Conservation (phyloP, 2,888 invertebrate species). For the Callyntrura sp. region DNA sequence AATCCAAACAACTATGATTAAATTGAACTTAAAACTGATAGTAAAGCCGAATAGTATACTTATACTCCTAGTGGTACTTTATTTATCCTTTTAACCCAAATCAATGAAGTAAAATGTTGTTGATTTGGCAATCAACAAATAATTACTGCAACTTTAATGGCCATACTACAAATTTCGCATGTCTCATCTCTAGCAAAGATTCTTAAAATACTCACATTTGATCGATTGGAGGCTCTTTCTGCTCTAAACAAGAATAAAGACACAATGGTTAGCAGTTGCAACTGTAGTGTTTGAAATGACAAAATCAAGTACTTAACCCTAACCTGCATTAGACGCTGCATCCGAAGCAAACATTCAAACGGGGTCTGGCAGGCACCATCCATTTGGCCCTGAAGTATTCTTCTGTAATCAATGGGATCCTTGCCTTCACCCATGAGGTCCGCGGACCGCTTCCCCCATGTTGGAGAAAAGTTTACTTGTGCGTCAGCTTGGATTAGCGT, state of each 20-base stretch:
- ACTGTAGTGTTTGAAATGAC: background rate
- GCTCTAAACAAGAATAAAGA: slow-evolving; percentile 42
- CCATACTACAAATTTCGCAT: background rate
- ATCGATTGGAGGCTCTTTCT: slow-evolving; percentile 65
- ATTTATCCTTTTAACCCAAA: too few relatives aligned
- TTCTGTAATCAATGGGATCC: slow-evolving; percentile 68
- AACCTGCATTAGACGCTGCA: slow-evolving; percentile 82
- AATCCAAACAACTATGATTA: too few relatives aligned
- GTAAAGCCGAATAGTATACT: too few relatives aligned
- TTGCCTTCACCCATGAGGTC: slow-evolving; percentile 52
- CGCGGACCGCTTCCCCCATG: slow-evolving; percentile 86
- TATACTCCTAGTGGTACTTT: too few relatives aligned
- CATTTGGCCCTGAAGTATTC: slow-evolving; percentile 51
- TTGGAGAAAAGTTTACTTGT: slow-evolving; percentile 88
- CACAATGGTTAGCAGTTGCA: background rate
- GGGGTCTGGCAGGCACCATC: slow-evolving; percentile 81
- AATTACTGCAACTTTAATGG: background rate
- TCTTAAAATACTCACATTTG: slow-evolving; percentile 56
- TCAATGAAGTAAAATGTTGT: too few relatives aligned
- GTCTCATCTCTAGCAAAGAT: slow-evolving; percentile 15
- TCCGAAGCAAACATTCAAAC: slow-evolving; percentile 78
- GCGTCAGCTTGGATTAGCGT: slow-evolving; percentile 84
- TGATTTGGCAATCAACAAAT: too few relatives aligned
- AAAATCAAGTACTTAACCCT: background rate
- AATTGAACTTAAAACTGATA: too few relatives aligned